Conservation (phyloP, 2,888 invertebrate species). For the Eupithecia subfuscata region DNA sequence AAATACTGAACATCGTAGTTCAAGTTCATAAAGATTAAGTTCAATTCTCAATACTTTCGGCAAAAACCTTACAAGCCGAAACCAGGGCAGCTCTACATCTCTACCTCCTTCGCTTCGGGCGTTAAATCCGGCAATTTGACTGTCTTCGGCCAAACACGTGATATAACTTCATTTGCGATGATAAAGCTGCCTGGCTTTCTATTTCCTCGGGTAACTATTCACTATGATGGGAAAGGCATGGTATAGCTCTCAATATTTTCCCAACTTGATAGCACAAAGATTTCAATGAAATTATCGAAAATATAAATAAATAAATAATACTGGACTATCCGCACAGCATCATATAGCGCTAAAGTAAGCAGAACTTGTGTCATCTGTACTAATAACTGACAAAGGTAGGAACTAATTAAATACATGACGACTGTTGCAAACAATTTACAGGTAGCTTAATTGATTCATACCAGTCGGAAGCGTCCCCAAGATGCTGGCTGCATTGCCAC, state of each 20-base stretch:
- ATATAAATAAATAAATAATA: too few species aligned
- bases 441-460: too few species aligned
- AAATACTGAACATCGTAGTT: too few species aligned
- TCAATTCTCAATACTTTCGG: background rate
- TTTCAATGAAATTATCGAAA: too few species aligned
- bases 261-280: background rate
- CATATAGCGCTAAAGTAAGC: too few species aligned
- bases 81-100: slow-evolving; percentile 12
- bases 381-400: too few species aligned
- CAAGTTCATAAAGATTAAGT: background rate
- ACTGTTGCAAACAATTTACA: too few species aligned
- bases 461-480: too few species aligned
- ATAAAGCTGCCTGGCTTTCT: slow-evolving; percentile 30
- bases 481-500: too few species aligned
- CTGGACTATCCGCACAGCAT: too few species aligned
- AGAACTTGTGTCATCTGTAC: too few species aligned
- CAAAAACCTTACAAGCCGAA: background rate
- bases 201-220: slow-evolving; percentile 7
- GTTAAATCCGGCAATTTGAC: slow-evolving; percentile 27
- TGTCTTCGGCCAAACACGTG: slow-evolving; percentile 31
- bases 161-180: slow-evolving; percentile 44
- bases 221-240: background rate
- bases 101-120: slow-evolving; percentile 27
- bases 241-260: background rate
- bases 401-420: too few species aligned